Conservation (phyloP, 2,113 vertebrate species). For the Dromaius novaehollandiae region DNA sequence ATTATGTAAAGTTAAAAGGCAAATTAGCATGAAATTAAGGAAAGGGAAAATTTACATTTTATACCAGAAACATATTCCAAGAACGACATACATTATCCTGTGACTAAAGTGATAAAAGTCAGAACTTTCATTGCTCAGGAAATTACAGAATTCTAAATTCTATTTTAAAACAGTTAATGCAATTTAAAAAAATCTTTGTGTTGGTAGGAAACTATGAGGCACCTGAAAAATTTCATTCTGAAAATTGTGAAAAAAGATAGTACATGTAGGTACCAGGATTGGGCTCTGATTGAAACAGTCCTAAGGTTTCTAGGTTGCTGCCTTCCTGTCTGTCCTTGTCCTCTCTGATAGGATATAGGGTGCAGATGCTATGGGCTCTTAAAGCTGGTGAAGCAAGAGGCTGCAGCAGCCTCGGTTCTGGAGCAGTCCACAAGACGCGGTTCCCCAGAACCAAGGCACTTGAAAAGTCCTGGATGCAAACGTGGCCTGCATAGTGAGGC, state of each 20-base stretch:
- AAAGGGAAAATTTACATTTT: not conserved
- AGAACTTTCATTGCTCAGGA: not conserved
- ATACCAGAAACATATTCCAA: not conserved
- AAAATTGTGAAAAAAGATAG: not conserved
- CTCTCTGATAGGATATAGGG: not conserved
- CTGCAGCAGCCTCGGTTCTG: not conserved
- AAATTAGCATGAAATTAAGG: not conserved
- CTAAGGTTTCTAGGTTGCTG: rapidly evolving
- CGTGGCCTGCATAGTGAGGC: not conserved
- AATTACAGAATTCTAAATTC: not conserved
- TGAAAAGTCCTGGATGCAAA: not conserved
- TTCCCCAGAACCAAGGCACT: not conserved
- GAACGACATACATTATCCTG: not conserved
- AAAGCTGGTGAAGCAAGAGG: not conserved
- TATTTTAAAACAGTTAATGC: not conserved
- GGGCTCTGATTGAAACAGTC: not conserved
- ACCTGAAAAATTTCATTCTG: not conserved
- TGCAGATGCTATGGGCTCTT: not conserved
- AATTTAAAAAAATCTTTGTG: not conserved
- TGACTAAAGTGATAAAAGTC: not conserved
- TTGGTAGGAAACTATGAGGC: not conserved
- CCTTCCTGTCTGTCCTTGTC: not conserved
- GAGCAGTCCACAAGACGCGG: rapidly evolving
- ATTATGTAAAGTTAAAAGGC: not conserved
- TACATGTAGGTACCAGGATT: not conserved